A percentile compares a stretch with the other conserved stretches of the same genome.
These are phyloP conservation scores for Drosophila kepulauana DNA, from an alignment of 1,140 invertebrate genomes.

Conservation along the genomic window DNA sequence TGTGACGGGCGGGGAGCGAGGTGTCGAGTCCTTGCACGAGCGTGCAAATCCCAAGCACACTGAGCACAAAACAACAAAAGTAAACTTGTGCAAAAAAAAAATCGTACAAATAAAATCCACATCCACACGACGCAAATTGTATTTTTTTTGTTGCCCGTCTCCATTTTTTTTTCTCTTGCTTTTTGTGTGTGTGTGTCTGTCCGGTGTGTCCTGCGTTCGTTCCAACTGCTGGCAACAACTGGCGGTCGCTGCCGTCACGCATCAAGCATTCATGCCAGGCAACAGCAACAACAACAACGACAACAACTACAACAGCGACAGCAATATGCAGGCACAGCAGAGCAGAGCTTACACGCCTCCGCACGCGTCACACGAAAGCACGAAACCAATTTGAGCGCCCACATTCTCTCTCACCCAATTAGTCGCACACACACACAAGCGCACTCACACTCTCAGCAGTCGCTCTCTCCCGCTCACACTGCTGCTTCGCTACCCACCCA, in stretches of 20 bases:
- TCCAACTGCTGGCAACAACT: slow-evolving; percentile 81
- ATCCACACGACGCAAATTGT: slow-evolving; percentile 67
- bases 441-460: slow-evolving; percentile 1
- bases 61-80: slow-evolving; percentile 59
- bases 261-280: slow-evolving; percentile 79
- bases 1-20: slow-evolving; percentile 9
- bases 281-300: slow-evolving; percentile 50
- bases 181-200: slow-evolving; percentile 23
- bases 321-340: slow-evolving; percentile 35
- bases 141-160: slow-evolving; percentile 54
- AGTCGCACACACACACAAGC: slow-evolving; percentile 67
- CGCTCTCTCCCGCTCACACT: slow-evolving; percentile 8
- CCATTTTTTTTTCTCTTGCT: slow-evolving; percentile 19
- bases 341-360: slow-evolving; percentile 76
- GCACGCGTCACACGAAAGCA: slow-evolving; percentile 82
- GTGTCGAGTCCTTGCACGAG: slow-evolving; percentile 69
- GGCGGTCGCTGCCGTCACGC: slow-evolving; percentile 75
- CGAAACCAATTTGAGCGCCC: slow-evolving; percentile 83
- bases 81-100: slow-evolving; percentile 52
- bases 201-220: slow-evolving; percentile 46
- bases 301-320: slow-evolving; percentile 26
- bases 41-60: slow-evolving; percentile 67
- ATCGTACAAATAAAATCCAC: slow-evolving; percentile 69
- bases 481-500: slow-evolving; percentile 22
- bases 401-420: slow-evolving; percentile 83